Evolutionary conservation across 2,888 invertebrate species (phyloP), one percentile per base, ranked within the genome.

Genomic region (Hymenopus coronatus): DNA sequence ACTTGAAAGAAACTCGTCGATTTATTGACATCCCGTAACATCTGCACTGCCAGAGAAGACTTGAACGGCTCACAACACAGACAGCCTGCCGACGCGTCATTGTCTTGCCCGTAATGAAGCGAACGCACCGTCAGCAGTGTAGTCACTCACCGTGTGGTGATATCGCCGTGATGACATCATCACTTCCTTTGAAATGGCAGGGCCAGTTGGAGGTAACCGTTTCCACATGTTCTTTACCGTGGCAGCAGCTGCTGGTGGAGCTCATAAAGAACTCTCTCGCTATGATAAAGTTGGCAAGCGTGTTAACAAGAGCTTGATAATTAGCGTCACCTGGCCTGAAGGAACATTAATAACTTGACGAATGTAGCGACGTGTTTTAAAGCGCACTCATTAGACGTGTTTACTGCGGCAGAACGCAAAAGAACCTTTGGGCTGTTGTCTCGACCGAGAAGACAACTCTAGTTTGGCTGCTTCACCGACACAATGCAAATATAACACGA

Each of bases 281-380:
- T 28, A 14, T 86, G 86, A 86, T 86, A 81, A 86, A 86, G 86
- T 86, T 86, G 86, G 86, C 86, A 86, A 86, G 86, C 86, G 70
- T 86, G 54, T 86, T 86, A 86, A 86, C 86, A 86, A 86, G 86
- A 86, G 28, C 81, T 81, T 70, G 54, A 70, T 86, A 86, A 86
- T 86, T 86, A 86, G 54, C 86, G 70, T 86, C 86, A 86, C 86
- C 86, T 86, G 86, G 86, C 27, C 9, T 28, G 20, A 70, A 70
- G 54, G 20, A 70, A 70, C 54, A 70, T 70, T 70, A 70, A 70
- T 70, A 70, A 70, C 15, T 15, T 70, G 54, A 70, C 54, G 54
- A 70, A 70, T 70, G 54, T 25, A 70, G 54, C 54, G 54, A 20
- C 54, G 54, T 70, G 25, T 70, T 70, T 70, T 70, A 70, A 70